Conservation (phyloP, 1,140 invertebrate species). For the Hetaerina americana region DNA sequence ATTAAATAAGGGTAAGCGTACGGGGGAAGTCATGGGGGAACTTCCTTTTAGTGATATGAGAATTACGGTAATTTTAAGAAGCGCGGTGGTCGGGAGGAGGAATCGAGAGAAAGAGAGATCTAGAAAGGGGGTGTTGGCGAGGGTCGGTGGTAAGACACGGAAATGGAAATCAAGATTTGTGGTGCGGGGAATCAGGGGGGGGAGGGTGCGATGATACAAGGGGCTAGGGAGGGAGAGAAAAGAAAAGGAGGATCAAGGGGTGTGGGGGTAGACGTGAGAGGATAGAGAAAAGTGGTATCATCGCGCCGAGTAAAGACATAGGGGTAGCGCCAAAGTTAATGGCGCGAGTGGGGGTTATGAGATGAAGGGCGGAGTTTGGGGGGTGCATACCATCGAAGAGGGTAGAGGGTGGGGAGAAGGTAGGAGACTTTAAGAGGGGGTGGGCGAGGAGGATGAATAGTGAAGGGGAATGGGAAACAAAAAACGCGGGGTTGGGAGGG, state of each 20-base stretch:
- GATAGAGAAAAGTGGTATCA: neutral
- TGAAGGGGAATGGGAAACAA: neutral
- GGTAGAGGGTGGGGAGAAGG: neutral
- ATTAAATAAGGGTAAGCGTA: too few species aligned
- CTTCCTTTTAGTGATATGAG: too few species aligned
- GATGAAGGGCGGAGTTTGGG: neutral
- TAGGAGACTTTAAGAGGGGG: neutral
- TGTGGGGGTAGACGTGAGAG: slow-evolving; percentile 21
- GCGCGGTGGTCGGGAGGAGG: too few species aligned
- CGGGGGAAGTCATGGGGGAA: too few species aligned
- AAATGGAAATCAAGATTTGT: neutral
- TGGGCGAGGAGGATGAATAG: neutral
- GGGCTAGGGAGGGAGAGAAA: slow-evolving; percentile 14
- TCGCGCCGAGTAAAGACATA: neutral
- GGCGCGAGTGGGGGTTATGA: neutral
- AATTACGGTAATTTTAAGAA: too few species aligned
- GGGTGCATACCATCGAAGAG: neutral
- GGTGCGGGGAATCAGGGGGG: slow-evolving; percentile 12
- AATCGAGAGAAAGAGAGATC: too few species aligned
- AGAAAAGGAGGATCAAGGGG: slow-evolving; percentile 18
- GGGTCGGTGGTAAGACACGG: too few species aligned
- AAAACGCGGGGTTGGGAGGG: neutral
- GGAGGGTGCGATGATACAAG: slow-evolving; percentile 16
- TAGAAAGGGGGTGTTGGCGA: too few species aligned
- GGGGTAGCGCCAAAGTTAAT: neutral